Conservation (phyloP, 2,113 vertebrate genomes). For the Etheostoma cragini region DNA sequence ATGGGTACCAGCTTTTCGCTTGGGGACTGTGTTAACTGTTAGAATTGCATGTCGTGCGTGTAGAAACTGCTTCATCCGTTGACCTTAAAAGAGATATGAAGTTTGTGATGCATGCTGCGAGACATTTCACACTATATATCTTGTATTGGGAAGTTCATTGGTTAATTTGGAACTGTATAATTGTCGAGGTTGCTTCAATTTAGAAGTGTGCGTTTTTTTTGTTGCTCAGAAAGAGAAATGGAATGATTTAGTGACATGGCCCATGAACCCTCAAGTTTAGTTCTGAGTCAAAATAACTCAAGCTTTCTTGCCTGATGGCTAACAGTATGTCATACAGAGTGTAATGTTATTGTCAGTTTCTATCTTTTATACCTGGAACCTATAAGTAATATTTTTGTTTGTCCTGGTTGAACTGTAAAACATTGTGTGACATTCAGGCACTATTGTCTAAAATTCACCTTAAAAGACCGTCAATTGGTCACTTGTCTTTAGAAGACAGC, state of each 20-base stretch:
- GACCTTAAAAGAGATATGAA: conserved; percentile 67
- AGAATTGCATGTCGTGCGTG: conserved; percentile 62
- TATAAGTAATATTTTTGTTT: neutral
- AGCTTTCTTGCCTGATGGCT: neutral
- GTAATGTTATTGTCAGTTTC: neutral
- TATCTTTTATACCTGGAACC: neutral
- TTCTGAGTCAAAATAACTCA: conserved; percentile 8
- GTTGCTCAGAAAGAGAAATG: neutral
- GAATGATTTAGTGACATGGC: neutral
- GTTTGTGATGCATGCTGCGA: conserved; percentile 42
- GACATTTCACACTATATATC: conserved; percentile 7
- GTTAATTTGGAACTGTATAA: conserved; percentile 4
- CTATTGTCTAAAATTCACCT: neutral
- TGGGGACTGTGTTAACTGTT: conserved; percentile 49
- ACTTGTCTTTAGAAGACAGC: neutral
- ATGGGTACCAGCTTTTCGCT: conserved; percentile 65
- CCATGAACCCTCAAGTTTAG: neutral
- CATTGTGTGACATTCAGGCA: too few species aligned
- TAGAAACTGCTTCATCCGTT: conserved; percentile 52
- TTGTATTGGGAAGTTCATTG: neutral
- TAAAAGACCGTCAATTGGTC: neutral
- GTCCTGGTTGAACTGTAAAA: neutral
- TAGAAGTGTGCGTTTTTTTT: neutral
- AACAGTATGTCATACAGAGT: neutral
- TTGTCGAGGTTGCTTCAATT: neutral